Evolutionary conservation across 2,888 invertebrate genomes (phyloP).

Genomic region (Cryptus viduatorius): DNA sequence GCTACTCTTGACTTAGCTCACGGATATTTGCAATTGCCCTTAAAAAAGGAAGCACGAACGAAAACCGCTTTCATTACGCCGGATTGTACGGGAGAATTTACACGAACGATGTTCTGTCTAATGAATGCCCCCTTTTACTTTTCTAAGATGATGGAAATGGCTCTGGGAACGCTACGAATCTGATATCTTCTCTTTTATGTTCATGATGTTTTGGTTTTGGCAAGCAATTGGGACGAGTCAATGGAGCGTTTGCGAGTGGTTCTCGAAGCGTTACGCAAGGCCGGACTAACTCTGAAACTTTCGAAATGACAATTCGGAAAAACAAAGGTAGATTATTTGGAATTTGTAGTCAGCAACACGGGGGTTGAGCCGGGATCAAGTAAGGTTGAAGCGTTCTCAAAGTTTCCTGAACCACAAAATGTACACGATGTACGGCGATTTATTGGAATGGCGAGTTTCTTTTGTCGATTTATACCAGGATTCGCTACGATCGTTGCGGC

Average conservation of each 20-base stretch:
- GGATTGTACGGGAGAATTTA: constrained; percentile 21
- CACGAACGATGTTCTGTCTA: constrained; percentile 39
- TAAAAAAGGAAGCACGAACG: constrained; percentile 11
- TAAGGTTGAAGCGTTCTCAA: constrained; percentile 69
- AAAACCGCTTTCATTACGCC: constrained; percentile 67
- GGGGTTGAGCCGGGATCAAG: constrained; percentile 56
- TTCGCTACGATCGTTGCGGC: constrained; percentile 34
- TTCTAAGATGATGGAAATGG: constrained; percentile 2
- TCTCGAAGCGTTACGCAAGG: not conserved
- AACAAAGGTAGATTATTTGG: constrained; percentile 73
- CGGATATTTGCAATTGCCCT: constrained; percentile 45
- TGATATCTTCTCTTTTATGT: not conserved
- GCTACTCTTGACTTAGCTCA: constrained; percentile 26
- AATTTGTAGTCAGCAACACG: constrained; percentile 65
- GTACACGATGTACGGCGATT: constrained; percentile 54
- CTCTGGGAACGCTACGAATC: not conserved
- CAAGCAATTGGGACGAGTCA: constrained; percentile 69
- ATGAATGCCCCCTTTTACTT: constrained; percentile 51
- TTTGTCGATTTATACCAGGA: constrained; percentile 34
- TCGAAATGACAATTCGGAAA: constrained; percentile 68
- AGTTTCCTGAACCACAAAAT: constrained; percentile 36
- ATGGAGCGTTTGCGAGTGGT: not conserved
- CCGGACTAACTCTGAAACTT: not conserved
- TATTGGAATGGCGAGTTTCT: constrained; percentile 30
- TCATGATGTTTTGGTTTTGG: constrained; percentile 16